Evolutionary conservation across 2,888 invertebrate species (phyloP).

Genomic region (Ashinkailepas kermadecensis): DNA sequence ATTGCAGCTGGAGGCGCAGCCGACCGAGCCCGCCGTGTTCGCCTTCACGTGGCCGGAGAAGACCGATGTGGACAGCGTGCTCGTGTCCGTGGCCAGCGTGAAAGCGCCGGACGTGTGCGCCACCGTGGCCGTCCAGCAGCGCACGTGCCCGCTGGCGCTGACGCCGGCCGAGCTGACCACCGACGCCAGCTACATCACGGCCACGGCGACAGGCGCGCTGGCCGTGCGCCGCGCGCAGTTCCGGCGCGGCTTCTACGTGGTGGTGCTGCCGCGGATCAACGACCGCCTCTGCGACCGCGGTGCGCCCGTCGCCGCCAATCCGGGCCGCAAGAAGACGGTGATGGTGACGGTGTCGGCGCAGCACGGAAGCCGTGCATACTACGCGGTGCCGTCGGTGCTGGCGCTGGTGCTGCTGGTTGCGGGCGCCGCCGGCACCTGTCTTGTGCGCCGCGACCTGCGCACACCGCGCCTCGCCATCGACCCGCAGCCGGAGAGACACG

Average conservation of each 20-base stretch:
- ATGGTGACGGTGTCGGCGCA: constrained; percentile 73
- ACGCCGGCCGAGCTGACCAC: background rate
- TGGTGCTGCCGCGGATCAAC: constrained; percentile 23
- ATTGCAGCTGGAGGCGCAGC: background rate
- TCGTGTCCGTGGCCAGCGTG: background rate
- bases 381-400: constrained; percentile 77
- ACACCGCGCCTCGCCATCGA: constrained; percentile 54
- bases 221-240: background rate
- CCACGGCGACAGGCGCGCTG: background rate
- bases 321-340: constrained; percentile 66
- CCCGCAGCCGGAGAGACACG: constrained; percentile 71
- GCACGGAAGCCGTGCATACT: constrained; percentile 64
- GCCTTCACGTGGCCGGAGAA: constrained; percentile 17
- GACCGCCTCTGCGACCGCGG: constrained; percentile 32
- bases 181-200: background rate
- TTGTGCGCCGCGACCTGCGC: constrained; percentile 58
- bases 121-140: constrained; percentile 19
- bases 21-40: constrained; percentile 22
- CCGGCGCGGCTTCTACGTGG: constrained; percentile 24
- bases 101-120: background rate
- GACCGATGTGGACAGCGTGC: background rate
- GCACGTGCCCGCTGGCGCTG: constrained; percentile 21
- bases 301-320: background rate
- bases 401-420: constrained; percentile 92
- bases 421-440: constrained; percentile 61